Evolutionary conservation across 1,140 invertebrate genomes (phyloP).

Genomic region (Drosophila lowei): DNA sequence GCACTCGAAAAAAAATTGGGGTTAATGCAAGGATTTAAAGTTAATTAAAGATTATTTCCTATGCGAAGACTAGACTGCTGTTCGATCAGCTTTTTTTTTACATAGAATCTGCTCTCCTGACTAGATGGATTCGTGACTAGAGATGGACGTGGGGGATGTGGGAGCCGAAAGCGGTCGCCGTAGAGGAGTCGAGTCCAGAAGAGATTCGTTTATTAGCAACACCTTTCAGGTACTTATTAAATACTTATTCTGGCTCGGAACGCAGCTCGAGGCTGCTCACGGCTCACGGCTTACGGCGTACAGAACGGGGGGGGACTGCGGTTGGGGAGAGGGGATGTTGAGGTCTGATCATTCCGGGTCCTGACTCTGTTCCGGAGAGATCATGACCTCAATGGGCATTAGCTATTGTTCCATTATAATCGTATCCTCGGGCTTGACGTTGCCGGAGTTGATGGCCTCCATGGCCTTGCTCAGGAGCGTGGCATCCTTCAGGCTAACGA

Average conservation of each 20-base stretch:
- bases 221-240: slow-evolving; percentile 59
- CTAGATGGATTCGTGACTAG: slow-evolving; percentile 22
- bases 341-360: slow-evolving; percentile 20
- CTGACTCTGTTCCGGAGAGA: slow-evolving; percentile 41
- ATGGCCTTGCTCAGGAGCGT: slow-evolving; percentile 91
- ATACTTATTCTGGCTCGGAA: slow-evolving; percentile 41
- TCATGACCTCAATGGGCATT: slow-evolving; percentile 47
- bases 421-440: slow-evolving; percentile 83
- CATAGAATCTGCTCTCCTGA: slow-evolving; percentile 40
- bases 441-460: slow-evolving; percentile 85
- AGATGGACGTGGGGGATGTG: neutral
- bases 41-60: slow-evolving; percentile 41
- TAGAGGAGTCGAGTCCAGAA: no score
- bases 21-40: slow-evolving; percentile 10
- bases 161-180: no score
- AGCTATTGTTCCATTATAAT: slow-evolving; percentile 82
- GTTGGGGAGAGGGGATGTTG: neutral
- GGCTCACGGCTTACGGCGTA: neutral
- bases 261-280: neutral
- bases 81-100: slow-evolving; percentile 21
- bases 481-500: slow-evolving; percentile 92
- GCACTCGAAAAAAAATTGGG: slow-evolving; percentile 12
- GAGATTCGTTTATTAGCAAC: slow-evolving; percentile 28
- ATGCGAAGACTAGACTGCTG: slow-evolving; percentile 42
- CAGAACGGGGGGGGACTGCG: no score